Evolutionary conservation across 2,888 invertebrate species (phyloP).

Genomic region (Lingula anatina): DNA sequence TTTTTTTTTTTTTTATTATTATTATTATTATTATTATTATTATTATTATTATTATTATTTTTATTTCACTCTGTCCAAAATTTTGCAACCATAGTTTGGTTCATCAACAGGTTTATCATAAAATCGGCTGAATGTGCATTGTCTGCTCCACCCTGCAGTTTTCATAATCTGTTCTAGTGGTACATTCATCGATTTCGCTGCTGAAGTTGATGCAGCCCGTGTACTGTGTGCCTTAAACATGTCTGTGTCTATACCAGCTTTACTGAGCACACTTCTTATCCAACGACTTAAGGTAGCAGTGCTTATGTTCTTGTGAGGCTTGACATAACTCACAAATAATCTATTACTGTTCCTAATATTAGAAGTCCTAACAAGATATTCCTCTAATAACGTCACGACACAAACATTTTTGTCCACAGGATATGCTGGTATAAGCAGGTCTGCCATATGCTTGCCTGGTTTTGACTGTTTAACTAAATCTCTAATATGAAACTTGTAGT

Average conservation of each 20-base stretch:
- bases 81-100: no score
- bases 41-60: no score
- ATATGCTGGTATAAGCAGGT: neutral
- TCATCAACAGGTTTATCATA: constrained; percentile 1
- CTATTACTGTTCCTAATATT: neutral
- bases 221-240: constrained; percentile 1
- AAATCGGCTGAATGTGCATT: neutral
- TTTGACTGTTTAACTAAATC: constrained; percentile 1
- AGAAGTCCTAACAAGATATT: neutral
- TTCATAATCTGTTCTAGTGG: neutral
- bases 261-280: neutral
- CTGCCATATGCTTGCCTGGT: neutral
- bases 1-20: no score
- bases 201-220: neutral
- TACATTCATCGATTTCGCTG: constrained; percentile 1
- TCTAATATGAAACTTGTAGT: neutral
- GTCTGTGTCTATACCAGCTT: constrained; percentile 1
- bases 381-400: neutral
- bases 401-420: neutral
- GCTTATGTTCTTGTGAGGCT: neutral
- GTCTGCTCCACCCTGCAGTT: constrained; percentile 1
- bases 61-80: no score
- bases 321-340: no score
- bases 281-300: neutral
- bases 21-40: no score